Percentiles rank a stretch among this genome's conserved stretches.
Evolutionary conservation across 2,113 vertebrate species (phyloP).

Genomic region (Mus spicilegus): DNA sequence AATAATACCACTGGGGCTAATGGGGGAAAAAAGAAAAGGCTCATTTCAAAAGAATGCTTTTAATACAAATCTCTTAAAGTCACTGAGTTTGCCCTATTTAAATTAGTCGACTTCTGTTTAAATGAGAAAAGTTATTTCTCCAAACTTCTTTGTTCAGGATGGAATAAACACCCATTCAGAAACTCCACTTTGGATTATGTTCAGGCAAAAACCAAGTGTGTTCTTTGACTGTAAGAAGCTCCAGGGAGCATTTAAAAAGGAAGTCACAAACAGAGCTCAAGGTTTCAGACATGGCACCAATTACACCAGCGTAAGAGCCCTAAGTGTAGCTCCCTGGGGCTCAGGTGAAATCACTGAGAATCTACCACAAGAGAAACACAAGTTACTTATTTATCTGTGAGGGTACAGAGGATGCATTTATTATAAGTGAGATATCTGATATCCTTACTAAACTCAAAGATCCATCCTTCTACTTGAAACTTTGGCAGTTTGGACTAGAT

Average conservation of each 20-base stretch:
- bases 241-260: constrained; percentile 52
- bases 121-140: background rate
- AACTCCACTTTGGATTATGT: constrained; percentile 51
- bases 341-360: constrained; percentile 58
- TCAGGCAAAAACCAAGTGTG: constrained; percentile 32
- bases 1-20: background rate
- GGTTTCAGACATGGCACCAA: constrained; percentile 46
- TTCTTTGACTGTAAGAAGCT: constrained; percentile 37
- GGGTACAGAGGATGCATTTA: background rate
- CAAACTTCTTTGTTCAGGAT: constrained; percentile 39
- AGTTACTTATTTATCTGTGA: constrained; percentile 1
- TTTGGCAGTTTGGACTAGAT: constrained; percentile 27
- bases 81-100: background rate
- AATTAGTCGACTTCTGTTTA: constrained; percentile 46
- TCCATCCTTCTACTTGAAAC: background rate
- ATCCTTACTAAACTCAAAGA: too few species aligned
- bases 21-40: background rate
- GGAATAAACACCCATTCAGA: constrained; percentile 48
- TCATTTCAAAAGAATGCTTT: constrained; percentile 3
- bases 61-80: constrained; percentile 44
- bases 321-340: background rate
- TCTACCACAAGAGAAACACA: constrained; percentile 33
- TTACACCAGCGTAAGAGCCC: background rate
- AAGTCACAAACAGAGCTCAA: constrained; percentile 52
- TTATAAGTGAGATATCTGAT: constrained; percentile 16